Evolutionary conservation across 1,140 invertebrate species (phyloP).

Genomic region (Drosophila sp.): DNA sequence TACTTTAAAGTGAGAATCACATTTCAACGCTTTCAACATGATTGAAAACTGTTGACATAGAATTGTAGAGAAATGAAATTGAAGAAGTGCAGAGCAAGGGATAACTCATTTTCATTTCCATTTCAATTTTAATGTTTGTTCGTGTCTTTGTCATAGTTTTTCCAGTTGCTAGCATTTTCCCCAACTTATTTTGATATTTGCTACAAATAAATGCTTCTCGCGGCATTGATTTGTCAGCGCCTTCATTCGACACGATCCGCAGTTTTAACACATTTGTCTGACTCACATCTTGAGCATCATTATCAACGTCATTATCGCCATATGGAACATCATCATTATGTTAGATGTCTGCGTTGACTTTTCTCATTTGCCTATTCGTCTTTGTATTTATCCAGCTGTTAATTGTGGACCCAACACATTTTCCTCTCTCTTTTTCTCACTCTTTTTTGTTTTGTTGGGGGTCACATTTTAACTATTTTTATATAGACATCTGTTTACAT

Average conservation of each 20-base stretch:
- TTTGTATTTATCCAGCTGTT: slow-evolving; percentile 78
- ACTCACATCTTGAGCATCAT: slow-evolving; percentile 16
- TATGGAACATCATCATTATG: slow-evolving; percentile 26
- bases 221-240: slow-evolving; percentile 75
- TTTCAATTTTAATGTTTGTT: background rate
- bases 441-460: too few relatives aligned
- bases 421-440: background rate
- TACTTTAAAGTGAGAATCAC: background rate
- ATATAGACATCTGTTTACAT: slow-evolving; percentile 25
- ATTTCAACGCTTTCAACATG: background rate
- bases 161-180: slow-evolving; percentile 2
- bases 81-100: background rate
- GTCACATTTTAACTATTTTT: slow-evolving; percentile 61
- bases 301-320: background rate
- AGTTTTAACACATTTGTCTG: slow-evolving; percentile 18
- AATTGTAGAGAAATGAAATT: too few relatives aligned
- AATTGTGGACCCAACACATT: slow-evolving; percentile 61
- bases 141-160: slow-evolving; percentile 24
- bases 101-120: too few relatives aligned
- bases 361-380: slow-evolving; percentile 14
- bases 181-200: slow-evolving; percentile 50
- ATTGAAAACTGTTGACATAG: slow-evolving; percentile 21
- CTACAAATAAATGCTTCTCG: slow-evolving; percentile 65
- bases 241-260: slow-evolving; percentile 31
- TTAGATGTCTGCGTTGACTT: slow-evolving; percentile 29